Conservation (phyloP, 2,888 invertebrate species). For the Dolichomitus sp. region DNA sequence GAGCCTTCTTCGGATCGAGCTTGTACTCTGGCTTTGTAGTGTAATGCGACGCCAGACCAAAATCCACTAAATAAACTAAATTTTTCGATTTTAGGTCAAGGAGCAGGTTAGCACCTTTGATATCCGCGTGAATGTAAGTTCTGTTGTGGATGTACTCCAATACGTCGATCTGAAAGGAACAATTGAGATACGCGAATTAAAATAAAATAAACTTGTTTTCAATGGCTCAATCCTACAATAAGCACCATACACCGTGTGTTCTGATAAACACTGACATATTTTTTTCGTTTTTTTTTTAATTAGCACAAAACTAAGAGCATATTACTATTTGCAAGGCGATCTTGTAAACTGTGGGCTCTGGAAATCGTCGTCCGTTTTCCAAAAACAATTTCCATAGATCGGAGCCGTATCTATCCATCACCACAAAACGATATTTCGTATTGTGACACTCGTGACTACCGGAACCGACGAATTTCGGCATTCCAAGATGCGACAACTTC, state of each 20-base stretch:
- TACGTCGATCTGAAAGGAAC: constrained; percentile 91
- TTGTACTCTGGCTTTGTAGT: constrained; percentile 92
- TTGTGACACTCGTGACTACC: constrained; percentile 93
- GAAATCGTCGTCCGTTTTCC: constrained; percentile 90
- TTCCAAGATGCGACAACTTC: constrained; percentile 92
- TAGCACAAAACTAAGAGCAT: constrained; percentile 76
- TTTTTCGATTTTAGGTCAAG: constrained; percentile 90
- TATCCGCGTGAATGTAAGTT: constrained; percentile 97
- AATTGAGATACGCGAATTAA: not conserved
- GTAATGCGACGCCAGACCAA: constrained; percentile 94
- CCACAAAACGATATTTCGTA: constrained; percentile 92
- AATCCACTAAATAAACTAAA: constrained; percentile 96
- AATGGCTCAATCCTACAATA: no score
- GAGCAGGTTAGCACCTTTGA: constrained; percentile 98
- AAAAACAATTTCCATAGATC: constrained; percentile 94
- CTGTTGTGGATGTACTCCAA: constrained; percentile 97
- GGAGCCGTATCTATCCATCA: constrained; percentile 95
- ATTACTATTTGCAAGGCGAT: constrained; percentile 94
- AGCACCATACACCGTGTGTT: no score
- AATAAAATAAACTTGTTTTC: not conserved
- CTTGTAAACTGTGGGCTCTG: constrained; percentile 92
- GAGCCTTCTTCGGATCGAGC: constrained; percentile 96
- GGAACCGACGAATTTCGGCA: constrained; percentile 94
- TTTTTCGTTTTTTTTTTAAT: not conserved
- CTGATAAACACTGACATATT: not conserved